phyloP scores from a whole-genome alignment of 2,888 invertebrate species.

The Phyto melanocephala region DNA sequence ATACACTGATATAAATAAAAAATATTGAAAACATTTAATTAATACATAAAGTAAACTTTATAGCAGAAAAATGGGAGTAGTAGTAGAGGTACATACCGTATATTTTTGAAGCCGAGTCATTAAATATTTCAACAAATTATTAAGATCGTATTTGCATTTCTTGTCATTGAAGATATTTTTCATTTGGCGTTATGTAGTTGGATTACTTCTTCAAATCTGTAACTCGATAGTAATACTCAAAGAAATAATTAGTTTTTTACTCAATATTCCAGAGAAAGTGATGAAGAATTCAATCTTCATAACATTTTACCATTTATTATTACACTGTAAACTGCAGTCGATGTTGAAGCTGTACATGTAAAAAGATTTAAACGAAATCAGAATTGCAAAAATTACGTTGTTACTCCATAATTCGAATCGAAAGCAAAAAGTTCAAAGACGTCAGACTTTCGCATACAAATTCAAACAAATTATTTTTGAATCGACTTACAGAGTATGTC shows the following conservation, averaged over 20 bases:
- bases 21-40: no score
- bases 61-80: constrained; percentile 42
- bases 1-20: no score
- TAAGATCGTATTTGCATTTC: background rate
- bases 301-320: constrained; percentile 23
- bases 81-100: constrained; percentile 50
- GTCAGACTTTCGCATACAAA: no score
- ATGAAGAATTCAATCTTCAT: background rate
- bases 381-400: constrained; percentile 18
- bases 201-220: constrained; percentile 21
- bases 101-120: constrained; percentile 18
- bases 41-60: background rate
- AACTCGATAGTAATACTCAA: constrained; percentile 24
- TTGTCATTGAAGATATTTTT: background rate
- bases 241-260: constrained; percentile 5
- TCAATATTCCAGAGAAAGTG: background rate
- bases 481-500: no score
- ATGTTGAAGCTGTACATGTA: background rate
- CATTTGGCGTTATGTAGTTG: background rate
- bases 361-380: background rate
- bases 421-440: no score
- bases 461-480: no score
- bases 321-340: background rate
- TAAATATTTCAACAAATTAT: constrained; percentile 4
- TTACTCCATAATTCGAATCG: no score